Evolutionary conservation across 2,113 vertebrate genomes (phyloP).

Genomic region (Eira barbara): DNA sequence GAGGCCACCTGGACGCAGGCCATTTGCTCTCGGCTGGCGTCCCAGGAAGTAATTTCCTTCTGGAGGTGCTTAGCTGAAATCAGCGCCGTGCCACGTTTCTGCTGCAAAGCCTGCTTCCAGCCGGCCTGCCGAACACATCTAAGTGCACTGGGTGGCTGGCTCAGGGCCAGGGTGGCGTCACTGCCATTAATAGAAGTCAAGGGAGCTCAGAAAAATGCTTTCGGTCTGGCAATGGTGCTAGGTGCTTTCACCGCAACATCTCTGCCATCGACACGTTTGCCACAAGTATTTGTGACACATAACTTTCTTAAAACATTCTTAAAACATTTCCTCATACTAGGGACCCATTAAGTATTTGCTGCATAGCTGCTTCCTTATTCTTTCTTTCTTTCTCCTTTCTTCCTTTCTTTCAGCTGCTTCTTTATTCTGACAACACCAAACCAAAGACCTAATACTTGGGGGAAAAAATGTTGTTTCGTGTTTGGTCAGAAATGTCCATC

Average conservation of each 20-base stretch:
- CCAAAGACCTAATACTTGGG: not conserved
- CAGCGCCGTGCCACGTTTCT: not conserved
- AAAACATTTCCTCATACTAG: not conserved
- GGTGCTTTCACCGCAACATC: not conserved
- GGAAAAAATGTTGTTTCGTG: not conserved
- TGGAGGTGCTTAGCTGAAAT: not conserved
- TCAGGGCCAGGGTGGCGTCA: slow-evolving; percentile 70
- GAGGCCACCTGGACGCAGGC: not conserved
- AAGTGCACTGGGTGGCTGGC: slow-evolving; percentile 49
- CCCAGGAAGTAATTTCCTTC: not conserved
- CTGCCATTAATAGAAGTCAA: slow-evolving; percentile 67
- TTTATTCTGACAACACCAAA: not conserved
- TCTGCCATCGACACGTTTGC: not conserved
- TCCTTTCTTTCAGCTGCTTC: not conserved
- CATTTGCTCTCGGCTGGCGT: not conserved
- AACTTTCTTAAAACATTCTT: not conserved
- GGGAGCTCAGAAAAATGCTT: slow-evolving; percentile 73
- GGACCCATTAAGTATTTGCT: not conserved
- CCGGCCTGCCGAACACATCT: slow-evolving; percentile 23
- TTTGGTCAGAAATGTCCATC: not conserved
- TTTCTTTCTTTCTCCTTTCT: not conserved
- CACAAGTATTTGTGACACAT: not conserved
- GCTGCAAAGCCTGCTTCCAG: slow-evolving; percentile 34
- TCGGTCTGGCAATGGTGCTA: slow-evolving; percentile 47
- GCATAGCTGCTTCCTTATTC: not conserved